phyloP scores from a whole-genome alignment of 2,888 invertebrate genomes.

The Trimorus sp. region DNA sequence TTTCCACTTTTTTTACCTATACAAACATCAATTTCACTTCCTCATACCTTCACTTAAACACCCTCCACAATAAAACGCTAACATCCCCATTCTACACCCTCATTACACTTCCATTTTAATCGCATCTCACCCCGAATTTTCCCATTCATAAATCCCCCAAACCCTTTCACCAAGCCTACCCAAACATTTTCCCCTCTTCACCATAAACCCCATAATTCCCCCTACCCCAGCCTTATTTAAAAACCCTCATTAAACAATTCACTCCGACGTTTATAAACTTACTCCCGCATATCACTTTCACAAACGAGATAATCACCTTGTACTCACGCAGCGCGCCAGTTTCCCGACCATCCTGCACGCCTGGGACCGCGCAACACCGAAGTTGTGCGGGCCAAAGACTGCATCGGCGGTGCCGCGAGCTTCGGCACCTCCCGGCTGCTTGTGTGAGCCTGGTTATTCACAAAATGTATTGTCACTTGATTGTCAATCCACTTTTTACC shows the following conservation, averaged over 20 bases:
- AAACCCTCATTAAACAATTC: background rate
- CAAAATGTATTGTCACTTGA: conserved; percentile 79
- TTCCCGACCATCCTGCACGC: conserved; percentile 48
- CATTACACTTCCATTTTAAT: no score
- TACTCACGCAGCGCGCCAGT: conserved; percentile 17
- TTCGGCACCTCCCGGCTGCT: conserved; percentile 64
- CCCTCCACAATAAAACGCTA: no score
- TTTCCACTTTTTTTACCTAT: no score
- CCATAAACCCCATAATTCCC: no score
- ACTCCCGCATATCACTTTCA: conserved; percentile 40
- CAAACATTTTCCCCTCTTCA: no score
- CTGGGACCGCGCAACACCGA: conserved; percentile 68
- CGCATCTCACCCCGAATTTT: no score
- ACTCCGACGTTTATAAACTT: conserved; percentile 13
- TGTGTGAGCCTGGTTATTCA: conserved; percentile 72
- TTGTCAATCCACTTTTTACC: conserved; percentile 77
- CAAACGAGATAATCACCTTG: conserved; percentile 53
- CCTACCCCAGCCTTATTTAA: no score
- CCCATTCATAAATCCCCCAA: no score
- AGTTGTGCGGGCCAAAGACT: conserved; percentile 73
- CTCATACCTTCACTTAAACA: no score
- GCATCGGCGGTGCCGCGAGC: conserved; percentile 54
- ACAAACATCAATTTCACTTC: no score
- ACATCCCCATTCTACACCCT: no score
- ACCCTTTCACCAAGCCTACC: no score